Conservation (phyloP, 2,888 invertebrate genomes). For the Athrips mouffetella region DNA sequence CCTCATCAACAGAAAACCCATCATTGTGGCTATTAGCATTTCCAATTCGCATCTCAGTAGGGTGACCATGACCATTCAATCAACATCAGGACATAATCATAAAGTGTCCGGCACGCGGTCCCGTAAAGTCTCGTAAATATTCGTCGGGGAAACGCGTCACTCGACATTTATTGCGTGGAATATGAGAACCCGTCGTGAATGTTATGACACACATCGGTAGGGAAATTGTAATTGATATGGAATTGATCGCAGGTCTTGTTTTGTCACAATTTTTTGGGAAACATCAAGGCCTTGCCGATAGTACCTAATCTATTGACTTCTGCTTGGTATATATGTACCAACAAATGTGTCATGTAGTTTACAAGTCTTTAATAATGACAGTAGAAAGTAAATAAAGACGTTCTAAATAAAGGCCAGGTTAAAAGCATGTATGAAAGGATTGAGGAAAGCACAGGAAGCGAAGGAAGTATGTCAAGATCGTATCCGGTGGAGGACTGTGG, state of each 20-base stretch:
- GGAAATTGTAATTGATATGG: slow-evolving; percentile 58
- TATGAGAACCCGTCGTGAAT: slow-evolving; percentile 44
- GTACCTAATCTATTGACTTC: no score
- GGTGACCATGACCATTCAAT: slow-evolving; percentile 71
- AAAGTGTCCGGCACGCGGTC: slow-evolving; percentile 59
- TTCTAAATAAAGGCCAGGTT: no score
- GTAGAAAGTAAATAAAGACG: no score
- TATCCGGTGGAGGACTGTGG: no score
- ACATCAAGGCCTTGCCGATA: neutral
- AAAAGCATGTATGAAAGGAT: no score
- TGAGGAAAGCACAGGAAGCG: no score
- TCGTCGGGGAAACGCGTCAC: slow-evolving; percentile 38
- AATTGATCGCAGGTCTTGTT: slow-evolving; percentile 38
- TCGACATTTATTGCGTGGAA: slow-evolving; percentile 55
- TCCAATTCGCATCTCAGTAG: slow-evolving; percentile 34
- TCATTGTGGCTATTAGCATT: slow-evolving; percentile 25
- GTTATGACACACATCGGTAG: slow-evolving; percentile 64
- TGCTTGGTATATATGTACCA: no score
- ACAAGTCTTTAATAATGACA: no score
- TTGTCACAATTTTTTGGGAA: no score
- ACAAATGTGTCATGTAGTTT: no score
- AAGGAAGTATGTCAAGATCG: no score
- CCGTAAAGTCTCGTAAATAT: slow-evolving; percentile 69
- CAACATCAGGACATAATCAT: slow-evolving; percentile 73
- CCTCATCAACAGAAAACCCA: slow-evolving; percentile 20